Percentiles rank a stretch among this genome's conserved stretches.
phyloP scores from a whole-genome alignment of 2,113 vertebrate species.

The Australoheros scitulus region DNA sequence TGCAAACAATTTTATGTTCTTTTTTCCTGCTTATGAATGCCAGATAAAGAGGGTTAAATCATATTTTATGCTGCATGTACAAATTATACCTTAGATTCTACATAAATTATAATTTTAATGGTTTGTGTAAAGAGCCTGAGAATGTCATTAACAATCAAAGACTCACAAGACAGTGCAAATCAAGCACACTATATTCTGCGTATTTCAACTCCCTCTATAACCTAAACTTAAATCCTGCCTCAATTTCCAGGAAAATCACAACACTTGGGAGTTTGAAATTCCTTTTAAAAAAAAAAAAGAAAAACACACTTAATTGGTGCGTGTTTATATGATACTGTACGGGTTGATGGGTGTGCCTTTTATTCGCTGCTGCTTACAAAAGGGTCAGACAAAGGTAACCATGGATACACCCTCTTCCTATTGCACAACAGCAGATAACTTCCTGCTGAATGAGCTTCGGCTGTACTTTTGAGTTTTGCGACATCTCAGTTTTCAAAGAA shows the following conservation, averaged over 20 bases:
- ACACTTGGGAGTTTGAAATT: conserved; percentile 8
- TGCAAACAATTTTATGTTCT: no score
- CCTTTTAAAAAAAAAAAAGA: not conserved
- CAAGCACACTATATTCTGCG: not conserved
- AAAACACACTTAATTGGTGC: not conserved
- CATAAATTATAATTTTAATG: not conserved
- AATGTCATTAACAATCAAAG: not conserved
- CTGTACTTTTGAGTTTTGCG: conserved; percentile 57
- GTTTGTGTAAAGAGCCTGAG: not conserved
- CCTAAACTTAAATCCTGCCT: not conserved
- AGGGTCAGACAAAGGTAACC: conserved; percentile 57
- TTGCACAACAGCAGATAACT: conserved; percentile 56
- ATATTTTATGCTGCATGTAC: not conserved
- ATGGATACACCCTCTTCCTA: conserved; percentile 56
- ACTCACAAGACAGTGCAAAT: no score
- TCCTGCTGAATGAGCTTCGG: conserved; percentile 40
- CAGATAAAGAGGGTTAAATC: not conserved
- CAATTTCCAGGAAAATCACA: conserved; percentile 17
- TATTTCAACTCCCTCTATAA: not conserved
- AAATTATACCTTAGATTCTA: not conserved
- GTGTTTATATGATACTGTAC: conserved; percentile 2
- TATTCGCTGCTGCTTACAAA: conserved; percentile 24
- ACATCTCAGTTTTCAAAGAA: conserved; percentile 45
- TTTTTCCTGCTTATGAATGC: not conserved
- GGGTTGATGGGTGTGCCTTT: conserved; percentile 18